Evolutionary conservation across 2,113 vertebrate species (phyloP).

Genomic region (Crotalus tigris): DNA sequence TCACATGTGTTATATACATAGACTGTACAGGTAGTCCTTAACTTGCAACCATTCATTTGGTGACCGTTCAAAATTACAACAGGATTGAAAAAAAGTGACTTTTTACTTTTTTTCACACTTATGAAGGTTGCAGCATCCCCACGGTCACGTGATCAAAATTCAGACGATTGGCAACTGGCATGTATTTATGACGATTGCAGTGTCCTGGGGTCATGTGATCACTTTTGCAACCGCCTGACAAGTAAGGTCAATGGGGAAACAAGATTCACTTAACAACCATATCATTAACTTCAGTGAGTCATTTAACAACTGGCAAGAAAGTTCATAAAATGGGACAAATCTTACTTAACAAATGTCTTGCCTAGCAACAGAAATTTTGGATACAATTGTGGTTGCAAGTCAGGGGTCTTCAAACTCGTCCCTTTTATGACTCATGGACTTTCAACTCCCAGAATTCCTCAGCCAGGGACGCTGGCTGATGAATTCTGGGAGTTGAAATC

Average conservation of each 20-base stretch:
- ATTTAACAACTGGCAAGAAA: neutral
- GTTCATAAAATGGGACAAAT: neutral
- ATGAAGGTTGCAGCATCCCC: neutral
- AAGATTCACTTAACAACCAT: neutral
- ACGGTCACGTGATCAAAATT: neutral
- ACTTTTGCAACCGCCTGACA: neutral
- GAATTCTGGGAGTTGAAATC: no score
- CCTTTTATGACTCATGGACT: no score
- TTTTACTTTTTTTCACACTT: neutral
- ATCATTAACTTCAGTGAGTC: neutral
- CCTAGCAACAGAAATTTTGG: neutral
- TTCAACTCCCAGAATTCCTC: no score
- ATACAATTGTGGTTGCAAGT: neutral
- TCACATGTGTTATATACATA: neutral
- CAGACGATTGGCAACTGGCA: neutral
- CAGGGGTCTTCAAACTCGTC: no score
- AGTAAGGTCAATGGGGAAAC: neutral
- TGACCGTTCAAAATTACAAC: neutral
- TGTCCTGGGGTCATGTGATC: neutral
- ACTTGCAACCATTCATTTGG: neutral
- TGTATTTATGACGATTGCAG: neutral
- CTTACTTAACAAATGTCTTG: neutral
- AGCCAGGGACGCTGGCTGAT: no score
- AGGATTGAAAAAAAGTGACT: neutral
- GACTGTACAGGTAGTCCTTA: neutral